phyloP scores from a whole-genome alignment of 2,113 vertebrate species.

The Mohoua ochrocephala region DNA sequence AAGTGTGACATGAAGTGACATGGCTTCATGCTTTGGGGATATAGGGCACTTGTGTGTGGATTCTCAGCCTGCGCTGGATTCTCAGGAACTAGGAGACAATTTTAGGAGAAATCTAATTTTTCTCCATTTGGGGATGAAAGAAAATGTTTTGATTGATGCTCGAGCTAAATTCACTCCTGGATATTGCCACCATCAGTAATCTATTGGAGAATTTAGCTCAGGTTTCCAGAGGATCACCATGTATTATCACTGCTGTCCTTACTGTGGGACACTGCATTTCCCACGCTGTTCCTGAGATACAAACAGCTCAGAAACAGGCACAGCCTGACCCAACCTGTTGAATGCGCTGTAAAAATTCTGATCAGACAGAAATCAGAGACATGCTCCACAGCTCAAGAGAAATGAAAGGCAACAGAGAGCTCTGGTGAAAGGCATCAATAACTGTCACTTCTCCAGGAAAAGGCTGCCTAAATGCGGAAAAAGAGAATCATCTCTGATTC shows the following conservation, averaged over 20 bases:
- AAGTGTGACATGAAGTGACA: background rate
- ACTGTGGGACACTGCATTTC: background rate
- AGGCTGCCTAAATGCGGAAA: background rate
- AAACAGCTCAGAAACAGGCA: background rate
- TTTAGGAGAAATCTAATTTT: background rate
- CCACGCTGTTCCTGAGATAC: background rate
- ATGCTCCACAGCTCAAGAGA: background rate
- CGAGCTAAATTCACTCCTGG: background rate
- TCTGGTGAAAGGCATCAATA: background rate
- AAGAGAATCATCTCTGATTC: background rate
- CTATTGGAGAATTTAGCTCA: background rate
- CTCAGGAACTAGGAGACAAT: background rate
- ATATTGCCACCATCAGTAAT: background rate
- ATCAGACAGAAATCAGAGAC: background rate
- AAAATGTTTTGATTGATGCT: background rate
- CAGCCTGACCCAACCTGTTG: background rate
- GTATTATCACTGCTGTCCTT: background rate
- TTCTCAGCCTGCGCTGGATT: background rate
- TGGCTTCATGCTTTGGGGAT: background rate
- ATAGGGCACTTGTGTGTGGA: fast-evolving
- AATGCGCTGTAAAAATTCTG: background rate
- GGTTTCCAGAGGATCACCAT: background rate
- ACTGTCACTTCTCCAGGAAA: background rate
- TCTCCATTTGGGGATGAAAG: background rate
- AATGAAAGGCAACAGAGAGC: background rate